These are phyloP conservation scores for Eulithis testata DNA, from an alignment of 2,888 invertebrate species.

Conservation along the genomic window DNA sequence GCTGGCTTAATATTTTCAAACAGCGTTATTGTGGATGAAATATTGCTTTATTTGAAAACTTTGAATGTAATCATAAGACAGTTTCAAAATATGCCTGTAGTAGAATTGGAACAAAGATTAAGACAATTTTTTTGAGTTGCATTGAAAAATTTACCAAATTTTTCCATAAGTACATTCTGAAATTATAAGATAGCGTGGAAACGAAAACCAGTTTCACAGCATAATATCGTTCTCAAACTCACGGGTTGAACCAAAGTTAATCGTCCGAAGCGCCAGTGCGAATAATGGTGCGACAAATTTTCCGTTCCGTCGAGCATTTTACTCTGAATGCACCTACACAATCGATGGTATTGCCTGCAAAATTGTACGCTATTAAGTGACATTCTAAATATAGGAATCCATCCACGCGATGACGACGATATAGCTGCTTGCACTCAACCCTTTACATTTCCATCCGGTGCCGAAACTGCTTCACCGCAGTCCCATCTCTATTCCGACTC, in stretches of 20 bases:
- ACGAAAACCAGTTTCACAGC: constrained; percentile 51
- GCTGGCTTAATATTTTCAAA: constrained; percentile 65
- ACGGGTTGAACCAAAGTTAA: constrained; percentile 73
- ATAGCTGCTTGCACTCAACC: constrained; percentile 66
- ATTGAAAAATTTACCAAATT: no score
- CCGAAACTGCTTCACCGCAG: constrained; percentile 35
- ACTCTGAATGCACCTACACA: constrained; percentile 80
- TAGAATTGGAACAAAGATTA: not conserved
- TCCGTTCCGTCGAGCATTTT: constrained; percentile 80
- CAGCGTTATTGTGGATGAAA: constrained; percentile 62
- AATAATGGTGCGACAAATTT: constrained; percentile 82
- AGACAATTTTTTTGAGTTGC: not conserved
- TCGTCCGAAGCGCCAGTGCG: constrained; percentile 77
- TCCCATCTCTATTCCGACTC: constrained; percentile 39
- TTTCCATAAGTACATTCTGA: constrained; percentile 5
- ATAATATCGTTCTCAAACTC: constrained; percentile 53
- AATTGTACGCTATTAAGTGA: constrained; percentile 81
- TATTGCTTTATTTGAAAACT: constrained; percentile 58
- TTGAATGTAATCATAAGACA: constrained; percentile 25
- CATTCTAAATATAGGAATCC: constrained; percentile 80
- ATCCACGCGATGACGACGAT: constrained; percentile 67
- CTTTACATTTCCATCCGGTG: constrained; percentile 58
- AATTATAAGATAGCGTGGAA: constrained; percentile 39
- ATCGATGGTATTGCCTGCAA: constrained; percentile 78
- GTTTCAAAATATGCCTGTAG: no score